Evolutionary conservation across 2,113 vertebrate species (phyloP).

Genomic region (Tenrec ecaudatus): DNA sequence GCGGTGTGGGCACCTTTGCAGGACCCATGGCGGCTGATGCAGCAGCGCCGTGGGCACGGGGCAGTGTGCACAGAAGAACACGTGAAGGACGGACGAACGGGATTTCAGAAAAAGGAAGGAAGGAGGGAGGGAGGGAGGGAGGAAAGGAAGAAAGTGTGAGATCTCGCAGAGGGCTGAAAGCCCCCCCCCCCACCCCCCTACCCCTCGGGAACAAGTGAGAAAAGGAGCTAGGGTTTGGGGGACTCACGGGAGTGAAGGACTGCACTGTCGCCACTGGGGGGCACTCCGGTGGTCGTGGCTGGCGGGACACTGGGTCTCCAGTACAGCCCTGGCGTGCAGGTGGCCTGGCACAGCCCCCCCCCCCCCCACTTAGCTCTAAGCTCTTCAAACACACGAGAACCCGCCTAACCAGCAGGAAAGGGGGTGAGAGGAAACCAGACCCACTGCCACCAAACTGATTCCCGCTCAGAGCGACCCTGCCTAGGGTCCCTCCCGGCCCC

Average conservation of each 20-base stretch:
- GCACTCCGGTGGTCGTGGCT: too few relatives aligned
- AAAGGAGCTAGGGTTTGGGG: background rate
- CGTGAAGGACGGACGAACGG: too few relatives aligned
- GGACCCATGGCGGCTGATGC: background rate
- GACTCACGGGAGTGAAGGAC: too few relatives aligned
- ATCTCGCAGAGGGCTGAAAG: background rate
- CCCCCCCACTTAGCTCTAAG: background rate
- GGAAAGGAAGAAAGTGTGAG: too few relatives aligned
- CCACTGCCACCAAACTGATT: too few relatives aligned
- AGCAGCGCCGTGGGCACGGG: rapidly evolving
- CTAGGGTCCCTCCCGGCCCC: too few relatives aligned
- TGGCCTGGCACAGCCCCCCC: background rate
- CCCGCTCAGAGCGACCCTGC: too few relatives aligned
- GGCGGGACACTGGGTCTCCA: background rate
- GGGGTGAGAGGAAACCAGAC: too few relatives aligned
- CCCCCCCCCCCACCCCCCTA: too few relatives aligned
- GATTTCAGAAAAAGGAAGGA: background rate
- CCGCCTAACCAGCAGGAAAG: background rate
- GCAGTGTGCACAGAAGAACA: background rate
- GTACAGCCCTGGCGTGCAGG: background rate
- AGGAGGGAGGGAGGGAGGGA: too few relatives aligned
- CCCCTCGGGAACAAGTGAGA: too few relatives aligned
- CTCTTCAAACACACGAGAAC: background rate
- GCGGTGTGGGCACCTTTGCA: rapidly evolving
- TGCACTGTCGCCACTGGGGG: too few relatives aligned